Evolutionary conservation across 2,113 vertebrate genomes (phyloP).

Genomic region (Suncus etruscus): DNA sequence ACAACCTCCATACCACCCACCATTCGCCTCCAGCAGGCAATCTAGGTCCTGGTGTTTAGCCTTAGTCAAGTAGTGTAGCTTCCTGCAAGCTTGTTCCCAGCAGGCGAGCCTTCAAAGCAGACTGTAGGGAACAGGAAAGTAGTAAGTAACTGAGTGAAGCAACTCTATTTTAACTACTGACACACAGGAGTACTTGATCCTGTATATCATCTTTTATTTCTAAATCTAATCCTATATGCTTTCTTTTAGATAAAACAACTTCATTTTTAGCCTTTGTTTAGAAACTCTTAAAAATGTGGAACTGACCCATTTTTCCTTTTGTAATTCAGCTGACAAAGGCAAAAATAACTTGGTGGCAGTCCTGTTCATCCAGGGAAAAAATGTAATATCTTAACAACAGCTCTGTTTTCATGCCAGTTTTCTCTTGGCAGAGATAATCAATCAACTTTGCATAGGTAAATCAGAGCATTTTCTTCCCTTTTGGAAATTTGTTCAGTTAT

Average conservation of each 20-base stretch:
- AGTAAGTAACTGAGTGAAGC: constrained; percentile 23
- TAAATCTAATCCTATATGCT: neutral
- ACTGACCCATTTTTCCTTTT: neutral
- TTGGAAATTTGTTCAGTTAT: neutral
- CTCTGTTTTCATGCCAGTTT: neutral
- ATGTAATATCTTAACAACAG: neutral
- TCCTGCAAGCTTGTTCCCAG: constrained; percentile 55
- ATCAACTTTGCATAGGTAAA: neutral
- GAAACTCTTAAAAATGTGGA: neutral
- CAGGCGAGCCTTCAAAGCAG: constrained; percentile 8
- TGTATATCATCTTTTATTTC: neutral
- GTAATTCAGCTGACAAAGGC: neutral
- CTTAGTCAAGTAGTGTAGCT: constrained; percentile 22
- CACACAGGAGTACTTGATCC: neutral
- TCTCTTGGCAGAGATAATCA: neutral
- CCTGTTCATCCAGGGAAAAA: neutral
- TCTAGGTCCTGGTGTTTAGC: neutral
- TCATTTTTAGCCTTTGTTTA: constrained; percentile 29
- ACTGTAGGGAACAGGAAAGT: constrained; percentile 1
- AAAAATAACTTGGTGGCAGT: neutral
- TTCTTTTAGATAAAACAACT: neutral
- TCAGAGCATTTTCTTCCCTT: neutral
- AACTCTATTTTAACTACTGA: neutral
- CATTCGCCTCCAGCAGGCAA: neutral
- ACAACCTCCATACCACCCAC: neutral